Conservation (phyloP, 2,888 invertebrate genomes). For the Lysandra bellargus region DNA sequence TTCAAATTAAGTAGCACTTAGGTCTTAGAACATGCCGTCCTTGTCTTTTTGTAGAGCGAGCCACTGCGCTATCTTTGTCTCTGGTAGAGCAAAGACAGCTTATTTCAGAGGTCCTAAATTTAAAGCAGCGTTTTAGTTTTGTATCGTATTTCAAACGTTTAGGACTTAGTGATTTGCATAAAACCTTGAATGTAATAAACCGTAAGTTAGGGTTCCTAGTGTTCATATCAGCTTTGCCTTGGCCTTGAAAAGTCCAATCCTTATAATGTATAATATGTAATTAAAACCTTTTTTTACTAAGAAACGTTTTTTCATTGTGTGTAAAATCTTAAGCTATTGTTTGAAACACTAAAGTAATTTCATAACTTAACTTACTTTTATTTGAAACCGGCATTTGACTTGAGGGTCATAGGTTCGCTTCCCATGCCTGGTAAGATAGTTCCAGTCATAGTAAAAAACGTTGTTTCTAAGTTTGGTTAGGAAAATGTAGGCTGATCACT, state of each 20-base stretch:
- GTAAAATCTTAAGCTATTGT: no score
- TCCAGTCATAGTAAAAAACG: no score
- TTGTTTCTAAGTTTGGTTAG: no score
- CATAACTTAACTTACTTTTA: no score
- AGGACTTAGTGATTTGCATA: background rate
- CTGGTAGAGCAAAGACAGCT: background rate
- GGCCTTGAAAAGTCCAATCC: background rate
- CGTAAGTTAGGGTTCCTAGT: background rate
- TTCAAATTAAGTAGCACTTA: background rate
- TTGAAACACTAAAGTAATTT: no score
- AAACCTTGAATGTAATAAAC: conserved; percentile 3
- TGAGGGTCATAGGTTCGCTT: no score
- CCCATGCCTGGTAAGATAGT: no score
- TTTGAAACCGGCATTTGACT: no score
- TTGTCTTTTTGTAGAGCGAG: background rate
- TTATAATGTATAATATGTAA: background rate
- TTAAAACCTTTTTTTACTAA: background rate
- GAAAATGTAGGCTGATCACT: no score
- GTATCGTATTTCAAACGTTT: conserved; percentile 4
- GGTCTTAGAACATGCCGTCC: background rate
- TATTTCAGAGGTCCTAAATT: background rate
- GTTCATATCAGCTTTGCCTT: background rate
- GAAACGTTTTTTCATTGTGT: background rate
- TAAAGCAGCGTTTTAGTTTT: background rate
- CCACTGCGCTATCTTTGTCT: background rate